Conservation (phyloP, 2,797 vertebrate genomes). For the Sebastes cheni region DNA sequence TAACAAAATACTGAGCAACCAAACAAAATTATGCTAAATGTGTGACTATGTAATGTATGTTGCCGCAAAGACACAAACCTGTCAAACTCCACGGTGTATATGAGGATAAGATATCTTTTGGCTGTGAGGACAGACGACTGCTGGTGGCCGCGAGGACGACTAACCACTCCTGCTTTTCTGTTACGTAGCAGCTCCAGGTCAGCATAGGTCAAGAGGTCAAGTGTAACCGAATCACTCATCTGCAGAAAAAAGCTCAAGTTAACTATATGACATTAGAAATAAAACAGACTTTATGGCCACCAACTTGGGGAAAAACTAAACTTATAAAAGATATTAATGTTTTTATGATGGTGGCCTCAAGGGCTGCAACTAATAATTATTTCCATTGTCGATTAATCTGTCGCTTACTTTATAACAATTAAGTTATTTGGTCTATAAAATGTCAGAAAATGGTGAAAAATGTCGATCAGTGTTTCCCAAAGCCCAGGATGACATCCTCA, state of each 20-base stretch:
- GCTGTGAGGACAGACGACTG: conserved; percentile 85
- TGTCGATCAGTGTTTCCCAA: no score
- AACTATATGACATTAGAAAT: not conserved
- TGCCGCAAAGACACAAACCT: conserved; percentile 78
- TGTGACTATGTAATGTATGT: not conserved
- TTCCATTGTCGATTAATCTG: no score
- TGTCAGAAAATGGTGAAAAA: no score
- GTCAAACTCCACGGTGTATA: conserved; percentile 97
- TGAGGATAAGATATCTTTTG: conserved; percentile 94
- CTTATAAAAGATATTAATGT: not conserved
- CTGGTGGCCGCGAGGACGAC: conserved; percentile 77
- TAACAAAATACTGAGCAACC: not conserved
- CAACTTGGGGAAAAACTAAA: not conserved
- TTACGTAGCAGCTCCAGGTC: conserved; percentile 92
- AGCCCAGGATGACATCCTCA: no score
- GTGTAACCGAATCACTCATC: conserved; percentile 92
- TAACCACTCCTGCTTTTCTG: conserved; percentile 86
- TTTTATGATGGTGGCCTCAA: not conserved
- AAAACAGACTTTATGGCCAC: not conserved
- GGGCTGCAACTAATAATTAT: no score
- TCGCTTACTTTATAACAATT: no score
- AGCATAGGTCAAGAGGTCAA: conserved; percentile 92
- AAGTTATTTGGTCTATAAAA: no score
- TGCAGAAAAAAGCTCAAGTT: conserved; percentile 59
- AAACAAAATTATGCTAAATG: not conserved